Conservation (phyloP, 2,888 invertebrate species). For the Blastobasis lacticolella region DNA sequence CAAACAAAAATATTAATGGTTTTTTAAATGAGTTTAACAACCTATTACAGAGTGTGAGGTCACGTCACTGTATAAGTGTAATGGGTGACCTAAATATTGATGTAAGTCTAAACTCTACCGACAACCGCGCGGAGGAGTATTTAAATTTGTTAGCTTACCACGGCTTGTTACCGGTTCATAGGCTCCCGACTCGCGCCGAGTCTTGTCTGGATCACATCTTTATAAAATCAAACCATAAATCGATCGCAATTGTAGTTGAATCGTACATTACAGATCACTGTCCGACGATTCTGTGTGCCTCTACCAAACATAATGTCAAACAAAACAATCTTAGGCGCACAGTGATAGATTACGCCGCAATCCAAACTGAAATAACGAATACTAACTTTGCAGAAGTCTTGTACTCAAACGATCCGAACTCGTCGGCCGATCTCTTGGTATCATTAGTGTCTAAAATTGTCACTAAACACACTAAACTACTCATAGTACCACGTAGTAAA, state of each 20-base stretch:
- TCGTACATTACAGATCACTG: slow-evolving; percentile 3
- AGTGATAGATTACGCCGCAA: background rate
- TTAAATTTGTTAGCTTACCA: background rate
- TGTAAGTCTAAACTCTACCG: background rate
- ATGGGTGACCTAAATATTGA: slow-evolving; percentile 11
- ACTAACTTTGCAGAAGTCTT: background rate
- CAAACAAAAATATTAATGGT: background rate
- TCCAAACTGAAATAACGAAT: background rate
- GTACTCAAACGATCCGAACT: background rate
- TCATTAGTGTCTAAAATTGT: background rate
- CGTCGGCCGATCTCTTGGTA: background rate
- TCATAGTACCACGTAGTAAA: background rate
- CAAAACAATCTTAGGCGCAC: background rate
- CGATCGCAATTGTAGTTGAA: background rate
- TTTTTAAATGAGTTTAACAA: slow-evolving; percentile 1
- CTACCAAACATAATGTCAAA: background rate
- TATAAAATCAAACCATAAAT: slow-evolving; percentile 1
- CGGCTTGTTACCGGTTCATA: slow-evolving; percentile 1
- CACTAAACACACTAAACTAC: background rate
- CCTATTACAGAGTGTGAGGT: background rate
- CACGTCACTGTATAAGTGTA: slow-evolving; percentile 3
- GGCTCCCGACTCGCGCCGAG: slow-evolving; percentile 1
- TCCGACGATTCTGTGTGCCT: background rate
- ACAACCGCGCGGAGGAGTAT: background rate
- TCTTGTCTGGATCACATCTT: slow-evolving; percentile 6